Conservation (phyloP, 2,113 vertebrate species). For the Ictalurus punctatus region DNA sequence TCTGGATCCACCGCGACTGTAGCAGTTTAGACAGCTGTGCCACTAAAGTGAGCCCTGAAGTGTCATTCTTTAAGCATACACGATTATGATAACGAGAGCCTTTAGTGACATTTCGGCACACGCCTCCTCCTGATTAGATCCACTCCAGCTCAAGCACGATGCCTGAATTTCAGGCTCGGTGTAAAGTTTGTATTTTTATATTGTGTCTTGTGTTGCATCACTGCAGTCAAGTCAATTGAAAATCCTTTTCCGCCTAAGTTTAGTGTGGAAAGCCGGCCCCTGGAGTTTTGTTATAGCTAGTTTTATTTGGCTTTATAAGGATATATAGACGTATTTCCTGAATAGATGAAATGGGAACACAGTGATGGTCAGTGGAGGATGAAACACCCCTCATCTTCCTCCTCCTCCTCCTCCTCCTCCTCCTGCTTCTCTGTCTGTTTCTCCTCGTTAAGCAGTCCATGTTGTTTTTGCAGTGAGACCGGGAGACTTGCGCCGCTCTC, state of each 20-base stretch:
- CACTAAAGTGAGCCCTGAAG: background rate
- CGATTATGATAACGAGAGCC: background rate
- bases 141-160: background rate
- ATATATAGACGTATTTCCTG: slow-evolving; percentile 25
- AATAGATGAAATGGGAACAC: slow-evolving; percentile 30
- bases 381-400: slow-evolving; percentile 17
- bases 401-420: slow-evolving; percentile 3
- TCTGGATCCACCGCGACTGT: background rate
- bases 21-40: background rate
- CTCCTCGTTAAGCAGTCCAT: slow-evolving; percentile 44
- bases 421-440: slow-evolving; percentile 25
- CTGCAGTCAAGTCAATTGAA: slow-evolving; percentile 9
- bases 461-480: slow-evolving; percentile 49
- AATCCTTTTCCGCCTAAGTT: background rate
- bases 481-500: slow-evolving; percentile 56
- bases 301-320: slow-evolving; percentile 34
- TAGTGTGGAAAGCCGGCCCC: background rate
- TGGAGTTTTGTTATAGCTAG: slow-evolving; percentile 8
- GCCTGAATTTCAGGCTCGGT: background rate
- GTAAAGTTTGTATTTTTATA: slow-evolving; percentile 15
- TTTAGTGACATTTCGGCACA: background rate
- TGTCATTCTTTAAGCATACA: background rate
- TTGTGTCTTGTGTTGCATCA: slow-evolving; percentile 11
- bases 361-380: slow-evolving; percentile 33
- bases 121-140: background rate